Evolutionary conservation across 2,888 invertebrate species (phyloP).

Genomic region (Nymphalis polychloros): DNA sequence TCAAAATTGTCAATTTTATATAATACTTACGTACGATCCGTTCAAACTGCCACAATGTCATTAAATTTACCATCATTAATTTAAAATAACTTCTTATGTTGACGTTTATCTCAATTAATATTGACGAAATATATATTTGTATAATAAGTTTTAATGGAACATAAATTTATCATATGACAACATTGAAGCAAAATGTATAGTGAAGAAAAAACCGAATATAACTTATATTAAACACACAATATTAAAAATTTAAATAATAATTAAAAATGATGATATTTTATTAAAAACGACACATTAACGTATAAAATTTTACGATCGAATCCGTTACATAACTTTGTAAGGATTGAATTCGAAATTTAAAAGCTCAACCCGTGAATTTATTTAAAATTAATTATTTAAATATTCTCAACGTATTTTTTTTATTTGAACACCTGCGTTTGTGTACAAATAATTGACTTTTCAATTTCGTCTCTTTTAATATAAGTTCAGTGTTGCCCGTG

Average conservation of each 20-base stretch:
- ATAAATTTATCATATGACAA: too few species aligned
- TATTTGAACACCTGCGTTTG: conserved; percentile 25
- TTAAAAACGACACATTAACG: conserved; percentile 5
- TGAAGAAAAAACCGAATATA: not conserved
- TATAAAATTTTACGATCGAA: conserved; percentile 7
- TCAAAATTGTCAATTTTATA: too few species aligned
- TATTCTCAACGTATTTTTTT: not conserved
- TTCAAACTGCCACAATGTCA: too few species aligned
- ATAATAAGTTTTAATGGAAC: too few species aligned
- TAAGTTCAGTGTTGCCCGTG: conserved; percentile 49
- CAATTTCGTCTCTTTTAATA: conserved; percentile 37
- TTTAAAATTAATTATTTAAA: conserved; percentile 1
- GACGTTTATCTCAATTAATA: too few species aligned
- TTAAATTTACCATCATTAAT: too few species aligned
- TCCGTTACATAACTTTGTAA: not conserved
- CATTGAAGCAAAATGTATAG: not conserved
- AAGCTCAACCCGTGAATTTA: not conserved
- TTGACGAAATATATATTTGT: too few species aligned
- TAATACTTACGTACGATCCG: too few species aligned
- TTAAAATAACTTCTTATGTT: too few species aligned
- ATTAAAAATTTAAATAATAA: not conserved
- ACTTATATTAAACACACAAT: not conserved
- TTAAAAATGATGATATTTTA: conserved; percentile 6
- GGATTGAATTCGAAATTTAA: not conserved
- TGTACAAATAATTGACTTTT: conserved; percentile 36